Evolutionary conservation across 2,113 vertebrate species (phyloP), one percentile per base, ranked within the genome.

Genomic region (Callaeas wilsoni): DNA sequence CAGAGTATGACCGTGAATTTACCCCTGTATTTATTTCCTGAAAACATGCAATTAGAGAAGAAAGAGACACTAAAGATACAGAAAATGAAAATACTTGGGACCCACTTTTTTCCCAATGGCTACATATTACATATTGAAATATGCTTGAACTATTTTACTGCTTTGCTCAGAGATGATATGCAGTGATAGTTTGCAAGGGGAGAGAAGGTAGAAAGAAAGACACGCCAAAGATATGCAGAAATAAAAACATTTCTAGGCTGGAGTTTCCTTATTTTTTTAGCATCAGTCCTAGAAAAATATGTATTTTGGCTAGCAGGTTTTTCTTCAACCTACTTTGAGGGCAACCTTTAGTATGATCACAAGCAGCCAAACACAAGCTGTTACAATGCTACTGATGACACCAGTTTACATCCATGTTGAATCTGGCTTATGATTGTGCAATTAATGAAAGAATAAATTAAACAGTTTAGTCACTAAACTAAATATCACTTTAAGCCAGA

Each of bases 201-300:
- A 92, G 46, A 84, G 88, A 56, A 96, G 29, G 90, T 50, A 95
- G 37, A 65, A 95, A 33, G 62, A 84, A 83, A 91, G 80, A 94
- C 30, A 52, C 64, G 88, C 84, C 93, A 95, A 91, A 84, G 62
- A 93, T 67, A 91, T 88, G 60, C 41, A 89, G 94, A 93, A 97
- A 90, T 59, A 55, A 68, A 93, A 94, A 88, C 19, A 82, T 76
- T 93, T 94, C 67, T 49, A 89, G 67, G 22, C 44, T 49, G 35
- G 27, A 96, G 84, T 75, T 95, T 94, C 76, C 67, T 95, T 90
- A 70, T 50, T 91, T 94, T 94, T 87, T 89, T 74, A 93, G 35
- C 16, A 77, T 83, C n/a, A 68, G 29, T 92, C 64, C 92, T 96
- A 78, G 75, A 96, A 96, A 96, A 95, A 94, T 95, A 83, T 93